Evolutionary conservation across 2,888 invertebrate genomes (phyloP).

Genomic region (Minunthozetes semirufus): DNA sequence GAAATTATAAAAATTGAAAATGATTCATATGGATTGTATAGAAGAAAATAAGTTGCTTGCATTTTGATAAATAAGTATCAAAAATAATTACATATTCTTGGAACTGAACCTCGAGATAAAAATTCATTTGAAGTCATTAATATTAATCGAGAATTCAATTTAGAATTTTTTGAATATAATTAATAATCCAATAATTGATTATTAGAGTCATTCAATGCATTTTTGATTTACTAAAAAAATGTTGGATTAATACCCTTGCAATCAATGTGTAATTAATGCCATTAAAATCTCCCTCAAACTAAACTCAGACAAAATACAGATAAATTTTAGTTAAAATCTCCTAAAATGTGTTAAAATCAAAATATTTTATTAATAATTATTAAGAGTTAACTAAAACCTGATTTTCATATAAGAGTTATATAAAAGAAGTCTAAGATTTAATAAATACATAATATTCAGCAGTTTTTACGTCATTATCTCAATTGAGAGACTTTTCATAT

Average conservation of each 20-base stretch:
- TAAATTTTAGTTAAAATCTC: neutral
- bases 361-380: too few species aligned
- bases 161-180: neutral
- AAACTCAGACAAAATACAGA: neutral
- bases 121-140: neutral
- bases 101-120: neutral
- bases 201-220: neutral
- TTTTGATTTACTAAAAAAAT: neutral
- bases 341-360: too few species aligned
- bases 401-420: too few species aligned
- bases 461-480: too few species aligned
- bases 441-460: too few species aligned
- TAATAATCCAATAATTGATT: slow-evolving; percentile 16
- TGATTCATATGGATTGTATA: too few species aligned
- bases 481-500: too few species aligned
- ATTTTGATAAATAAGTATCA: neutral
- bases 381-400: too few species aligned
- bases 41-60: too few species aligned
- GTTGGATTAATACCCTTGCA: neutral
- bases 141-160: neutral
- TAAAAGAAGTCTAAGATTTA: too few species aligned
- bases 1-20: too few species aligned
- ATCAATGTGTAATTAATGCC: neutral
- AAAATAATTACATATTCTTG: neutral
- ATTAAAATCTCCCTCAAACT: neutral